Evolutionary conservation across 2,888 invertebrate genomes (phyloP), one percentile per base, ranked within the genome.

Genomic region (Amphiduros pacificus): DNA sequence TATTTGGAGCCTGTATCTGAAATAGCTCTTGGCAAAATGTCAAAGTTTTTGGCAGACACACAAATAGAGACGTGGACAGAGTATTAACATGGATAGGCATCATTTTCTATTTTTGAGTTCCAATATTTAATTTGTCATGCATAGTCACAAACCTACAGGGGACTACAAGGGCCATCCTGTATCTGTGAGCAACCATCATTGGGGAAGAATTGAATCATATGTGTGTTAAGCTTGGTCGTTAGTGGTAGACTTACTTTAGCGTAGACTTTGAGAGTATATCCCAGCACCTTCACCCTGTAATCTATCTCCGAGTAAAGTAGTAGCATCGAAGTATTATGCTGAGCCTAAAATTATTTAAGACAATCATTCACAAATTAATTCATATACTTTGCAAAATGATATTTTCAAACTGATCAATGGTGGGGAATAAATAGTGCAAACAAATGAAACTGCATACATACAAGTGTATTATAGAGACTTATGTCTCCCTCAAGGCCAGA

Each of bases 381-480:
- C 48, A 48, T 20, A 17, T 48, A 11, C 17, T 48, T 48, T 6
- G 22, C 36, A 36, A 36, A 36, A 11, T 36, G 9, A 36, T 11
- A 36, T 36, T 9, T 36, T 17, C 36, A 36, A 11, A 36, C 17
- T 9, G 17, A 36, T 36, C 36, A 36, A 17, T 11, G 11, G 9
- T 11, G 9, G 11, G 17, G 36, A 11, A 36, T 11, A 36, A 11
- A 11, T 9, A 36, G 36, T 11, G 17, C 36, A 36, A 17, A 36
- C 11, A 11, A 36, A 11, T 36, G 17, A 36, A 36, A 36, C 36
- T 17, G 9, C 11, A 36, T 36, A 41, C 73, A 71, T 67, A 84
- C 84, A 70, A 88, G 77, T 20, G 81, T 83, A 73, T 88, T 88
- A 73, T 87, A 87, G 53, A 87, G 77, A 69, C 86, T 86, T 57